Evolutionary conservation across 1,140 invertebrate genomes (phyloP).

Genomic region (Nasonia giraulti): DNA sequence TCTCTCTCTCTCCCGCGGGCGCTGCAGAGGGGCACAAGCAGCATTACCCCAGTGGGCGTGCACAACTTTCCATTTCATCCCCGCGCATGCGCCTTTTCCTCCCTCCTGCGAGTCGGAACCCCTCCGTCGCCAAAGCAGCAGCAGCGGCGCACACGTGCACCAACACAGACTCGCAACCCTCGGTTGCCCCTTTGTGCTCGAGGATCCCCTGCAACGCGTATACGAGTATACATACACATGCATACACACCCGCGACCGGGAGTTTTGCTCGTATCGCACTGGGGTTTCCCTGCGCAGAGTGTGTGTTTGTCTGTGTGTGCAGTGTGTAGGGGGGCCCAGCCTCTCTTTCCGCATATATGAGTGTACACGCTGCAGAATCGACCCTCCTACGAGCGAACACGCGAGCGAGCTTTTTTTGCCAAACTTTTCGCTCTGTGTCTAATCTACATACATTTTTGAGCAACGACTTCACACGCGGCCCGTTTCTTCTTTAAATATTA

Average conservation of each 20-base stretch:
- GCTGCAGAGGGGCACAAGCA: constrained; percentile 25
- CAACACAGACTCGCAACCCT: constrained; percentile 43
- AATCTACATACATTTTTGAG: constrained; percentile 14
- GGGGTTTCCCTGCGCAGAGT: no score
- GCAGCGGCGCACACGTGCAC: constrained; percentile 39
- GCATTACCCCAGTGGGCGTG: constrained; percentile 45
- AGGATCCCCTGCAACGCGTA: neutral
- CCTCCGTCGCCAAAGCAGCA: neutral
- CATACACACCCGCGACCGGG: neutral
- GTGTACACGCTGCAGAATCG: neutral
- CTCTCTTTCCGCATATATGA: neutral
- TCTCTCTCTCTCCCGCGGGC: neutral
- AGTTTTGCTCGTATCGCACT: neutral
- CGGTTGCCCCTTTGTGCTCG: neutral
- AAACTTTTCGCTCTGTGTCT: neutral
- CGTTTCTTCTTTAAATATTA: constrained; percentile 12
- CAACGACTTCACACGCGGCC: neutral
- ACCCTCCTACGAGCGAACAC: neutral
- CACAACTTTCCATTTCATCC: constrained; percentile 67
- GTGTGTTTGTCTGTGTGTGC: no score
- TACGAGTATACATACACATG: neutral
- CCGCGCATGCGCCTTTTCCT: constrained; percentile 53
- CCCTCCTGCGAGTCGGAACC: constrained; percentile 20
- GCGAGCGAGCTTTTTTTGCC: neutral
- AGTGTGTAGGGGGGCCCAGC: no score